These are phyloP conservation scores for Gymnogyps californianus DNA, from an alignment of 2,113 vertebrate genomes.

Conservation along the genomic window DNA sequence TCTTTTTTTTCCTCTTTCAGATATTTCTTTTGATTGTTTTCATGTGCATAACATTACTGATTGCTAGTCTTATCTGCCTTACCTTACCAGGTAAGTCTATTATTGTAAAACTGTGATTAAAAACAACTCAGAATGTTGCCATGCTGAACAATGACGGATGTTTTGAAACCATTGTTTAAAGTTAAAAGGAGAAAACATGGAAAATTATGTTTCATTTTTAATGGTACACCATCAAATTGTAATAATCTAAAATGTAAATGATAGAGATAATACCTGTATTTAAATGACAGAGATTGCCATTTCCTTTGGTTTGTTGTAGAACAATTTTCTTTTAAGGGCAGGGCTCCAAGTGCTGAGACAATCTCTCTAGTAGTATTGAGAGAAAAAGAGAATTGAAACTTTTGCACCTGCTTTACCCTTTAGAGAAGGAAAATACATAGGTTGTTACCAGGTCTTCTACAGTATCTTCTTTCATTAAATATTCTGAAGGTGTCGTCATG, in stretches of 20 bases:
- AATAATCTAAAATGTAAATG: background rate
- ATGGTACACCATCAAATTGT: background rate
- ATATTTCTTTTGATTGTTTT: constrained; percentile 94
- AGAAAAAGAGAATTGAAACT: background rate
- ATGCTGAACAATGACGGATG: background rate
- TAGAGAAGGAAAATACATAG: background rate
- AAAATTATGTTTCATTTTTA: background rate
- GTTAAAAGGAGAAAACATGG: background rate
- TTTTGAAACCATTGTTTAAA: background rate
- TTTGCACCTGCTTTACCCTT: background rate
- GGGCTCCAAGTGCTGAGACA: background rate
- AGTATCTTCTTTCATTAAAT: background rate
- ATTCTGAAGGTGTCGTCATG: background rate
- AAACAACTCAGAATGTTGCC: background rate
- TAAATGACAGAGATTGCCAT: background rate
- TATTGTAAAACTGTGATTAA: background rate
- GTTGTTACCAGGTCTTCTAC: background rate
- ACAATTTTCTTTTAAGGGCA: background rate
- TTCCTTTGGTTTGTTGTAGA: background rate
- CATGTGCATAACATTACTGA: constrained; percentile 95
- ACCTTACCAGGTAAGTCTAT: constrained; percentile 89
- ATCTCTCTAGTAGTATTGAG: background rate
- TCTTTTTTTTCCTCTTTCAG: constrained; percentile 64
- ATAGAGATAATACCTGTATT: background rate
- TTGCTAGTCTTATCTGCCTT: constrained; percentile 96